Conservation (phyloP, 2,113 vertebrate genomes). For the Bubo bubo region DNA sequence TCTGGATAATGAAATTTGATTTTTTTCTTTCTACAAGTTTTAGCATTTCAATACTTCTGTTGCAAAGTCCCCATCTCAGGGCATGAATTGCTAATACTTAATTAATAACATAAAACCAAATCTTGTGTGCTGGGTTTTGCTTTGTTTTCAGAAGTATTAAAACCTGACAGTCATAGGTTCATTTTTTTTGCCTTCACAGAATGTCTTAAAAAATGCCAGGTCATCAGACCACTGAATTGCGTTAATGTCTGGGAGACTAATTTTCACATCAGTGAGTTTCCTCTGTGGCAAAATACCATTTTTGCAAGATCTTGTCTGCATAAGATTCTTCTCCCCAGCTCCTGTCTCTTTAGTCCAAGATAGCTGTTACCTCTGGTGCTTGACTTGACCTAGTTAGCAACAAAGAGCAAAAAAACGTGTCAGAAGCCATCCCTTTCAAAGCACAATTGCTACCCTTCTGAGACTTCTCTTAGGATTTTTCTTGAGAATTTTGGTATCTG, state of each 20-base stretch:
- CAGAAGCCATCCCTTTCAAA: neutral
- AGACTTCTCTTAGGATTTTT: neutral
- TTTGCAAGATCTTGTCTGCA: neutral
- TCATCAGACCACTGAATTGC: neutral
- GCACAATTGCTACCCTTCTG: neutral
- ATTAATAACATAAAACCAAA: neutral
- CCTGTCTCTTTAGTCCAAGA: neutral
- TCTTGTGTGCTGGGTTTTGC: neutral
- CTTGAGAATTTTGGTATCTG: neutral
- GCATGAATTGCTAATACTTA: neutral
- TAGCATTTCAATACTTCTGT: neutral
- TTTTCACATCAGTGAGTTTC: neutral
- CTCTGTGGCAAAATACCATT: neutral
- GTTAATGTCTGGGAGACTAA: neutral
- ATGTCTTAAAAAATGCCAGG: neutral
- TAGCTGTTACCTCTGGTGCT: neutral
- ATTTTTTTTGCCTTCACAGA: neutral
- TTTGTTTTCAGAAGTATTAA: neutral
- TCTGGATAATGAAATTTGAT: neutral
- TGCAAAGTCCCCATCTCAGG: neutral
- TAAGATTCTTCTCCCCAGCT: neutral
- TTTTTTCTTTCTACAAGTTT: neutral
- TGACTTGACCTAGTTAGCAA: neutral
- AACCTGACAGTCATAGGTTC: neutral
- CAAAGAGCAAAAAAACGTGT: neutral